Evolutionary conservation across 2,797 vertebrate genomes (phyloP), one percentile per base, ranked within the genome.

Genomic region (Heterohyrax brucei): DNA sequence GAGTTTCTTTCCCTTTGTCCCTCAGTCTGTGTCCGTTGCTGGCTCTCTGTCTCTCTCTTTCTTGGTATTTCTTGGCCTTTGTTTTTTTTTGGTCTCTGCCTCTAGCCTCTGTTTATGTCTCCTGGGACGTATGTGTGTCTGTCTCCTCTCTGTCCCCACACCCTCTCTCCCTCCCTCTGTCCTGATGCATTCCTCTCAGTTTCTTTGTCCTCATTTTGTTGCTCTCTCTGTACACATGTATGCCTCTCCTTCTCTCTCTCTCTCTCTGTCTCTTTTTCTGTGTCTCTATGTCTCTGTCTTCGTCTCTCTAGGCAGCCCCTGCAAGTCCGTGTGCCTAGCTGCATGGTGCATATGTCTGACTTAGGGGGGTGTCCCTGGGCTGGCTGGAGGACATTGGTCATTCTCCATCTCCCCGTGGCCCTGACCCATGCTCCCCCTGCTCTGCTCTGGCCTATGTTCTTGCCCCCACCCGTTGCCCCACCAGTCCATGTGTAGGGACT

Each of bases 401-500:
- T 33, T 26, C 14, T 33, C 22, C 64, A 1, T 5, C 28, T 21
- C 19, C 7, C 50, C 44, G 24, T 33, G 24, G 61, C 18, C 61
- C 1, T 2, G 44, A 48, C 44, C n/a, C n/a, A 1, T 2, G 21
- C 12, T 30, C 30, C 76, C 1, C 8, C 7, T 22, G 5, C 0
- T 1, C 62, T 13, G 16, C 14, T 61, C 0, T 4, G 30, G 18
- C 64, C n/a, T 59, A 70, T 83, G 48, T 79, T 6, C 44, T 66
- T 4, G 0, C 7, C 33, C 39, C 68, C 59, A 4, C 9, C 44
- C n/a, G 30, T 30, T 1, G 33, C 48, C 64, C 46, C 39, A 4
- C 76, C 26, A 2, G 73, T 83, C 44, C 79, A 12, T 0, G 5
- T 8, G 1, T 0, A 3, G 59, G 30, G 7, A 30, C 99, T 98